Evolutionary conservation across 1,140 invertebrate species (phyloP).

Genomic region (Drosophila nebulosa): DNA sequence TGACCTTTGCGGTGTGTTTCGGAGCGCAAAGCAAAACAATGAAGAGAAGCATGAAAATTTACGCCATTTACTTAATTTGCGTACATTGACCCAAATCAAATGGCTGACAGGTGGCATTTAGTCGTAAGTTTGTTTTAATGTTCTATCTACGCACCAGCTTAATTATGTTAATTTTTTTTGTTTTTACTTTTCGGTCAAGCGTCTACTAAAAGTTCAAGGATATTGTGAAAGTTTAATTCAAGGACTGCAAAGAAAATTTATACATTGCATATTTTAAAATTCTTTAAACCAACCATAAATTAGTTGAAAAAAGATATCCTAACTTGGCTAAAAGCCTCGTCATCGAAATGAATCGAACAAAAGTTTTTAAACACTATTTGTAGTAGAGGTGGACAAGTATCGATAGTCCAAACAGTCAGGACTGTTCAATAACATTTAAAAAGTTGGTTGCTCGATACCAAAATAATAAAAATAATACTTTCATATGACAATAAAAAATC

Average conservation of each 20-base stretch:
- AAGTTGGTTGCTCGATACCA: too few species aligned
- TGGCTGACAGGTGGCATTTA: conserved; percentile 33
- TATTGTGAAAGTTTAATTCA: neutral
- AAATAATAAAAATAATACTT: too few species aligned
- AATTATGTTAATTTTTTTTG: conserved; percentile 31
- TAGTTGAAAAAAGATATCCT: too few species aligned
- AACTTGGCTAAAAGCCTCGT: too few species aligned
- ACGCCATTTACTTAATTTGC: conserved; percentile 33
- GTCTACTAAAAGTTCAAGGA: neutral
- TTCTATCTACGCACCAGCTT: neutral
- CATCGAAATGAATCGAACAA: too few species aligned
- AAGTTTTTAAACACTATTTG: too few species aligned
- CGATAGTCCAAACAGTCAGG: too few species aligned
- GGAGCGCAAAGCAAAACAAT: neutral
- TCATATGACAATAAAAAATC: too few species aligned
- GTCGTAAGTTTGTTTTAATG: neutral
- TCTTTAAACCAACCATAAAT: too few species aligned
- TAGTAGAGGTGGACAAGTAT: too few species aligned
- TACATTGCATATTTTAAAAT: too few species aligned
- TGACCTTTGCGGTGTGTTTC: conserved; percentile 10
- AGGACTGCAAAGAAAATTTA: neutral
- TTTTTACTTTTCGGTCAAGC: neutral
- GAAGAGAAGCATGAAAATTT: conserved; percentile 2
- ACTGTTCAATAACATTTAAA: too few species aligned
- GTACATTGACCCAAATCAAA: conserved; percentile 52